Evolutionary conservation across 2,888 invertebrate species (phyloP).

Genomic region (Sphaeridia pumilis): DNA sequence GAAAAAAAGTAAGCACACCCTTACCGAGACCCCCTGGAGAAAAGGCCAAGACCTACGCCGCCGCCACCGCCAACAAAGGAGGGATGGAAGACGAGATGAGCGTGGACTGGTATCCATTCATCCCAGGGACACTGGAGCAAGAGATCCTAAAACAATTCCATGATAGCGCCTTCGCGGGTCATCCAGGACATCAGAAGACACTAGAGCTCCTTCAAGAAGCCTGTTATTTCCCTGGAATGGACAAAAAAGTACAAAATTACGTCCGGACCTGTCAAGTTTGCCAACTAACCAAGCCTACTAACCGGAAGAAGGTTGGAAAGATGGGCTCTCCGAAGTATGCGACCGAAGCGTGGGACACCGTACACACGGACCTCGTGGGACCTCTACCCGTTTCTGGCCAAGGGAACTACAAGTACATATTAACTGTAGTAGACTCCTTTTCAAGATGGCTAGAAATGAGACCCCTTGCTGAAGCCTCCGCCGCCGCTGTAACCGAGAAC

Average conservation of each 20-base stretch:
- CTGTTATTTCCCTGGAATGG: conserved; percentile 20
- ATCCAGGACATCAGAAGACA: conserved; percentile 23
- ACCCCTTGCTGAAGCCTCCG: conserved; percentile 1
- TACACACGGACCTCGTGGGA: conserved; percentile 22
- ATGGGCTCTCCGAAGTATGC: background rate
- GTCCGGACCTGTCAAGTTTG: conserved; percentile 19
- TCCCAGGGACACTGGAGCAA: no score
- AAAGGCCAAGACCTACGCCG: no score
- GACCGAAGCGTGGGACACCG: conserved; percentile 5
- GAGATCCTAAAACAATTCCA: no score
- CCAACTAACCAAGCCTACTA: conserved; percentile 9
- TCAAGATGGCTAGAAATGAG: conserved; percentile 18
- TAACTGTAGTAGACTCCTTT: conserved; percentile 14
- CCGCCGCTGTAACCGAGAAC: conserved; percentile 8
- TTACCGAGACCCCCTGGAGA: no score
- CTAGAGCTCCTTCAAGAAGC: conserved; percentile 15
- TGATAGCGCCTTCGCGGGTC: conserved; percentile 9
- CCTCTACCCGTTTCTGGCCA: conserved; percentile 16
- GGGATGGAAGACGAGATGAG: no score
- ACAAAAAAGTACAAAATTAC: conserved; percentile 13
- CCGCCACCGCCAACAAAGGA: no score
- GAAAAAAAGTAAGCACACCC: no score
- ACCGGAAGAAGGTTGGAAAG: background rate
- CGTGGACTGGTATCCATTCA: no score
- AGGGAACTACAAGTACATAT: conserved; percentile 8